Evolutionary conservation across 2,113 vertebrate species (phyloP).

Genomic region (Perognathus longimembris): DNA sequence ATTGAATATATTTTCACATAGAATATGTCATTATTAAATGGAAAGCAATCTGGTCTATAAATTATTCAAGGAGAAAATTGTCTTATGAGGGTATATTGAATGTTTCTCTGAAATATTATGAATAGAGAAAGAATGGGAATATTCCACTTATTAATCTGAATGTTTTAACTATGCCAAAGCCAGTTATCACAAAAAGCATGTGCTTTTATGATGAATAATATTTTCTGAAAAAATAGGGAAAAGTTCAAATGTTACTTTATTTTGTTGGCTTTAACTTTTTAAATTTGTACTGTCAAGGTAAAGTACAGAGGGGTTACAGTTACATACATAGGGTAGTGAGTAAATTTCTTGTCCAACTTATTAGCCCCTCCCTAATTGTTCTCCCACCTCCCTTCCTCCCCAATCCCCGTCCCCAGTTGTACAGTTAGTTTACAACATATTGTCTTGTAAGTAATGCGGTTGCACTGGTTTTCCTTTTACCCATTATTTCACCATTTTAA

Average conservation of each 20-base stretch:
- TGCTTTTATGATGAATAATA: constrained; percentile 29
- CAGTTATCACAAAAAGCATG: not conserved
- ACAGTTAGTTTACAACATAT: too few relatives aligned
- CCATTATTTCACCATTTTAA: too few relatives aligned
- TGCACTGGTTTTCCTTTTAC: too few relatives aligned
- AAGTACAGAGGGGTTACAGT: too few relatives aligned
- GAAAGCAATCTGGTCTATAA: constrained; percentile 47
- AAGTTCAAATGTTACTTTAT: not conserved
- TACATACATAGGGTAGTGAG: too few relatives aligned
- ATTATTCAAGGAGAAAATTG: constrained; percentile 45
- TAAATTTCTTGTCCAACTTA: too few relatives aligned
- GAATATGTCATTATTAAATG: constrained; percentile 1
- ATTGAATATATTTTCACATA: constrained; percentile 38
- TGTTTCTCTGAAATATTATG: constrained; percentile 23
- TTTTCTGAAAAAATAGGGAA: not conserved
- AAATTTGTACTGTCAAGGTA: too few relatives aligned
- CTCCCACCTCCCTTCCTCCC: too few relatives aligned
- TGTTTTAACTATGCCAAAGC: constrained; percentile 9
- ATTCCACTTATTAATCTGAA: not conserved
- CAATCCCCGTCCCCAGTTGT: too few relatives aligned
- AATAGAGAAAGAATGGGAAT: constrained; percentile 11
- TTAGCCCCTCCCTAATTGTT: too few relatives aligned
- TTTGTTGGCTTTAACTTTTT: too few relatives aligned
- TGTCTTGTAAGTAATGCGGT: too few relatives aligned
- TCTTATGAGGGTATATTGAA: not conserved